Conservation (phyloP, 1,140 invertebrate species). For the Eufriesea mexicana region DNA sequence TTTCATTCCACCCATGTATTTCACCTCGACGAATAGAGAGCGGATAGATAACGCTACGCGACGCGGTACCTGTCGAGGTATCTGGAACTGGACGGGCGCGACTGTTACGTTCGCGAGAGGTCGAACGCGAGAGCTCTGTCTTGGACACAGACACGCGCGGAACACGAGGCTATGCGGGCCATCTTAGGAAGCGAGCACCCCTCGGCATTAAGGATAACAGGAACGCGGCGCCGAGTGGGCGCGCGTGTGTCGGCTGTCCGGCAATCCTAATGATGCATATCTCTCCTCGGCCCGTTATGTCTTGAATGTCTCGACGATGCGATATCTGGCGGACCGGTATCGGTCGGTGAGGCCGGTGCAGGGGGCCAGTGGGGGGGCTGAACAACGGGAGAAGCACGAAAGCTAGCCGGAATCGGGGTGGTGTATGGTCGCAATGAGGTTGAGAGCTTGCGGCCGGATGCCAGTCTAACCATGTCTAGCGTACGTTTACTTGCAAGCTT, state of each 20-base stretch:
- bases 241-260: slow-evolving; percentile 64
- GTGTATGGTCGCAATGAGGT: slow-evolving; percentile 78
- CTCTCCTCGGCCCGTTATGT: slow-evolving; percentile 76
- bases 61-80: no score
- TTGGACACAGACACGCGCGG: not conserved
- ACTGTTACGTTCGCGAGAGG: not conserved
- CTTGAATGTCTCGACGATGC: slow-evolving; percentile 76
- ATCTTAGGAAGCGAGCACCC: slow-evolving; percentile 68
- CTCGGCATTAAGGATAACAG: slow-evolving; percentile 69
- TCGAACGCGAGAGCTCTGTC: not conserved
- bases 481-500: slow-evolving; percentile 72
- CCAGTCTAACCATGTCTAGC: slow-evolving; percentile 78
- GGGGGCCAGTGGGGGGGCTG: not conserved
- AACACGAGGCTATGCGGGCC: slow-evolving; percentile 62
- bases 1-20: not conserved
- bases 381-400: slow-evolving; percentile 56
- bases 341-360: slow-evolving; percentile 12
- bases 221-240: slow-evolving; percentile 60
- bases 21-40: not conserved
- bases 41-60: no score
- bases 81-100: not conserved
- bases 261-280: slow-evolving; percentile 79
- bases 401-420: slow-evolving; percentile 51
- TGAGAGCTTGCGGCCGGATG: slow-evolving; percentile 80
- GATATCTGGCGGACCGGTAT: slow-evolving; percentile 58